A percentile compares a stretch with the other conserved stretches of the same genome.
Conservation (phyloP, 2,113 vertebrate species). For the Hemiprocne comata region DNA sequence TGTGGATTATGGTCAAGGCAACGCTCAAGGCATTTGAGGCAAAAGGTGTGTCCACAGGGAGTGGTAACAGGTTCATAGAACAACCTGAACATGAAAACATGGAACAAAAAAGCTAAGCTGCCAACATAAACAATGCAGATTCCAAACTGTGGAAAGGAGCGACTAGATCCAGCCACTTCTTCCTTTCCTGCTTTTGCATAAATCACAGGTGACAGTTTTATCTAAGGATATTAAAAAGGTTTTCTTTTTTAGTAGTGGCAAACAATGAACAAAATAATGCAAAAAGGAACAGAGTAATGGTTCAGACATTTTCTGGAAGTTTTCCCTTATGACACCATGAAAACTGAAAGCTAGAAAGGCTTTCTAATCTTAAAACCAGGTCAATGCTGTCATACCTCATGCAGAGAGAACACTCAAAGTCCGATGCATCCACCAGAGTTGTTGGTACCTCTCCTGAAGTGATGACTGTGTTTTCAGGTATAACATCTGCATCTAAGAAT, state of each 20-base stretch:
- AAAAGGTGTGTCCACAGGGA: slow-evolving; percentile 93
- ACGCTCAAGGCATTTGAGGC: slow-evolving; percentile 93
- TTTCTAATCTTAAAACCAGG: not conserved
- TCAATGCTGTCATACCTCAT: slow-evolving; percentile 83
- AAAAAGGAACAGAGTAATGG: not conserved
- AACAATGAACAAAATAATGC: not conserved
- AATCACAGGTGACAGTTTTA: not conserved
- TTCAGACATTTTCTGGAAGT: not conserved
- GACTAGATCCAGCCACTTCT: not conserved
- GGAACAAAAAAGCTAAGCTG: slow-evolving; percentile 12
- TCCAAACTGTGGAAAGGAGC: not conserved
- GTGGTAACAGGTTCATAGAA: slow-evolving; percentile 93
- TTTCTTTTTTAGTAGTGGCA: not conserved
- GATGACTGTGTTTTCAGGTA: not conserved
- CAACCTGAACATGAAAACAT: slow-evolving; percentile 75
- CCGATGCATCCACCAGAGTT: slow-evolving; percentile 83
- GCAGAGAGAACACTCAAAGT: slow-evolving; percentile 93
- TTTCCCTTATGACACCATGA: not conserved
- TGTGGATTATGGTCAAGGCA: slow-evolving; percentile 91
- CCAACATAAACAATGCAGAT: not conserved
- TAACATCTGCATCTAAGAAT: slow-evolving; percentile 72
- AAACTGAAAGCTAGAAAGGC: not conserved
- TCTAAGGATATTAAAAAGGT: not conserved
- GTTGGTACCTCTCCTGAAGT: slow-evolving; percentile 67
- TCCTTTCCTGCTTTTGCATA: not conserved